phyloP scores from a whole-genome alignment of 1,140 invertebrate species.

The Diploscapter pachys region DNA sequence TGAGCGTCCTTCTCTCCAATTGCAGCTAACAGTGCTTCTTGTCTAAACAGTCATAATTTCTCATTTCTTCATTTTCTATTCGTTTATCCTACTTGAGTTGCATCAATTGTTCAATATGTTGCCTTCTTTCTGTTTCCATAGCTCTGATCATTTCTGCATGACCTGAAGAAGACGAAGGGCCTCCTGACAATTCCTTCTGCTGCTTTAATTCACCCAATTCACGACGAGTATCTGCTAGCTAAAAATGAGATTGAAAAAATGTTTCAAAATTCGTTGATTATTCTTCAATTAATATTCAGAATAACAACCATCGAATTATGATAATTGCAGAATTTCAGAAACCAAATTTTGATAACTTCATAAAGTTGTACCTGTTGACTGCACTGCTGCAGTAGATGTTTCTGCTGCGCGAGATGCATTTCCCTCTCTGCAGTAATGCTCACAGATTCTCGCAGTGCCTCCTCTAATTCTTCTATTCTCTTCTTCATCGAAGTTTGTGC shows the following conservation, averaged over 20 bases:
- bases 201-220: conserved; percentile 50
- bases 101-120: conserved; percentile 72
- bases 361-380: conserved; percentile 49
- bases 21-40: conserved; percentile 75
- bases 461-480: conserved; percentile 75
- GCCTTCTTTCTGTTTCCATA: conserved; percentile 67
- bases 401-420: conserved; percentile 62
- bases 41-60: conserved; percentile 62
- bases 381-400: conserved; percentile 58
- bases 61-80: neutral
- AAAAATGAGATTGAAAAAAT: conserved; percentile 3
- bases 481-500: too few relatives aligned
- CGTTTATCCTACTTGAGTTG: conserved; percentile 71
- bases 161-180: conserved; percentile 60
- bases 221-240: conserved; percentile 57
- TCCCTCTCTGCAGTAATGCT: conserved; percentile 65
- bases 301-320: too few relatives aligned
- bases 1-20: conserved; percentile 82
- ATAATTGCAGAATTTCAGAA: too few relatives aligned
- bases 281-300: too few relatives aligned
- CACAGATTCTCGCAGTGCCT: conserved; percentile 69
- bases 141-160: conserved; percentile 65
- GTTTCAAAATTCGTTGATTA: neutral
- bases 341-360: too few relatives aligned
- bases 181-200: conserved; percentile 59